These are phyloP conservation scores for Xestia c-nigrum DNA, from an alignment of 2,888 invertebrate genomes.

Conservation along the genomic window DNA sequence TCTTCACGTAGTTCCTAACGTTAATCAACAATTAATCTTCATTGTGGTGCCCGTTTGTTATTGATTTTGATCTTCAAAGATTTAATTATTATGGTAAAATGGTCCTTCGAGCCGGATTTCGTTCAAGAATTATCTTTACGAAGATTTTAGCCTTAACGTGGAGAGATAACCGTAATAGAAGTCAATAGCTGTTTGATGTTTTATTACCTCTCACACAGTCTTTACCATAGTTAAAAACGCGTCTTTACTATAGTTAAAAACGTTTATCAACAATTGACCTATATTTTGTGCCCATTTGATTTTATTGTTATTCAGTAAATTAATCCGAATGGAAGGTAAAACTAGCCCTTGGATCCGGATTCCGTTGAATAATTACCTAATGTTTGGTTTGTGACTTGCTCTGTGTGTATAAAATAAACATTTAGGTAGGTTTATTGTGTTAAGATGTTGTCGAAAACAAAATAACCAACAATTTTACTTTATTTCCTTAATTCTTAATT, in stretches of 20 bases:
- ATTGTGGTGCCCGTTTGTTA: not conserved
- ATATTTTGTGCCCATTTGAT: not conserved
- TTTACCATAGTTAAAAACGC: not conserved
- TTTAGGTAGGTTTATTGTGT: not conserved
- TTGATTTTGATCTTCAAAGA: not conserved
- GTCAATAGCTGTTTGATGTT: constrained; percentile 50
- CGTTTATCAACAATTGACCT: not conserved
- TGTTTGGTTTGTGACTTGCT: not conserved
- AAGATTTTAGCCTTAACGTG: constrained; percentile 15
- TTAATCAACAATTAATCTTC: constrained; percentile 8
- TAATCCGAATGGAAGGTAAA: constrained; percentile 12
- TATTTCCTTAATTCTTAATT: constrained; percentile 22
- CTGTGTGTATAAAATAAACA: not conserved
- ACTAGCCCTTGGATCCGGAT: not conserved
- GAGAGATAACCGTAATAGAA: constrained; percentile 28
- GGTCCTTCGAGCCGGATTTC: not conserved
- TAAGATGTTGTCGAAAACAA: constrained; percentile 5
- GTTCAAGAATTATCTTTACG: not conserved
- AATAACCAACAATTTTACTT: constrained; percentile 32
- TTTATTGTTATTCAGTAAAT: constrained; percentile 10
- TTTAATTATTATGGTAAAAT: not conserved
- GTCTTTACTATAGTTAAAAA: not conserved
- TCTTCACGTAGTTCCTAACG: not conserved
- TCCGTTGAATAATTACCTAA: not conserved
- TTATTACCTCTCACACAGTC: constrained; percentile 40